Evolutionary conservation across 2,113 vertebrate genomes (phyloP).

Genomic region (Nyctibius bracteatus): DNA sequence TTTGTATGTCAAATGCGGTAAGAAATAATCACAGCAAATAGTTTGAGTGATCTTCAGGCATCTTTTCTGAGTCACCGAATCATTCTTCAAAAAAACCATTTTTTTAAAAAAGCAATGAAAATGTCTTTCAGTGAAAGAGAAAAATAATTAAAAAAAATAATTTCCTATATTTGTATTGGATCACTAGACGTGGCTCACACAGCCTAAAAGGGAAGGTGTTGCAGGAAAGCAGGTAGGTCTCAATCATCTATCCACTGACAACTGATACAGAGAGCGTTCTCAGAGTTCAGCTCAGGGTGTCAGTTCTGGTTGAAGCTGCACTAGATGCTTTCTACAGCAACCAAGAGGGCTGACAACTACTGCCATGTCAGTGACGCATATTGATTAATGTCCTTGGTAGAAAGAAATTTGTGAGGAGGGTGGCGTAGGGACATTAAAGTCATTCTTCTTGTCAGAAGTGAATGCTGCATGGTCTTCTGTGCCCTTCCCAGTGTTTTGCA

Average conservation of each 20-base stretch:
- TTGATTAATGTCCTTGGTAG: not conserved
- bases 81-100: not conserved
- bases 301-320: not conserved
- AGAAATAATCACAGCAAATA: not conserved
- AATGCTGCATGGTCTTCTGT: not conserved
- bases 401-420: not conserved
- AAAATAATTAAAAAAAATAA: not conserved
- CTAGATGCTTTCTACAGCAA: not conserved
- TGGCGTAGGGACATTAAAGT: not conserved
- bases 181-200: not conserved
- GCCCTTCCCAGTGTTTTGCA: not conserved
- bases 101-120: not conserved
- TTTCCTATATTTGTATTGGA: not conserved
- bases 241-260: not conserved
- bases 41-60: not conserved
- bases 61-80: not conserved
- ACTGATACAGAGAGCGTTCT: not conserved
- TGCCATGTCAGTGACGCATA: not conserved
- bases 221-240: not conserved
- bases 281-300: not conserved
- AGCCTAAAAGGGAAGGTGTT: not conserved
- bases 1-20: not conserved
- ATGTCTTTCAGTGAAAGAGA: not conserved
- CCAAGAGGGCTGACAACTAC: not conserved
- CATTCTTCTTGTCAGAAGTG: constrained; percentile 20